Base-by-base conservation (phyloP, 1,140 invertebrate species). In the Rhagoletis pomonella region DNA sequence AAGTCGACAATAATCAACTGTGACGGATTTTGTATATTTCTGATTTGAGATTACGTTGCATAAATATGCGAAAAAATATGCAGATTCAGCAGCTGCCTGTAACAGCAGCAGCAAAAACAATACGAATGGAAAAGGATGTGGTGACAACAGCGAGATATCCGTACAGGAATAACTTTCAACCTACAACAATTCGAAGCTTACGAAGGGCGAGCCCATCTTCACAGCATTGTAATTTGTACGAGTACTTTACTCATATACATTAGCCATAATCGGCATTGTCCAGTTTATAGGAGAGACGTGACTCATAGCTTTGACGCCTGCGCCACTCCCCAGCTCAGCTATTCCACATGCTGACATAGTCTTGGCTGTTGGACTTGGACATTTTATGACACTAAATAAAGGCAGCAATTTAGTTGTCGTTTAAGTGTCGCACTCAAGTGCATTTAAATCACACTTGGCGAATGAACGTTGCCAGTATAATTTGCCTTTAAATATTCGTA, bases 331-430 rank as follows among this genome's bases (percentile, higher is more conserved):
- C 14, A 81, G n/a, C 29, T 29, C 14, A 55, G n/a, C n/a, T n/a
- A n/a, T n/a, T n/a, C n/a, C n/a, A n/a, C n/a, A n/a, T n/a, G n/a
- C n/a, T n/a, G n/a, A n/a, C n/a, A n/a, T n/a, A n/a, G n/a, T n/a
- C n/a, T n/a, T n/a, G n/a, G n/a, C n/a, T n/a, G n/a, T n/a, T n/a
- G 10, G 44, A 7, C 17, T 81, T 29, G 47, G 73, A 81, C 73
- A 60, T 64, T 86, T 86, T 86, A 86, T 86, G 84, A 86, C 84
- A 86, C 84, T 86, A 29, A 86, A 86, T 86, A 86, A 86, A 86
- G 50, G 29, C 58, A 86, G 84, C 84, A 86, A 86, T 86, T 86
- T 86, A 50, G 60, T 62, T 86, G 84, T 86, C 59, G 58, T 58
- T 64, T 19, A 62, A 86, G 84, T 86, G 84, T 86, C 84, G 47